phyloP scores from a whole-genome alignment of 2,888 invertebrate genomes.

The Hyalella azteca region DNA sequence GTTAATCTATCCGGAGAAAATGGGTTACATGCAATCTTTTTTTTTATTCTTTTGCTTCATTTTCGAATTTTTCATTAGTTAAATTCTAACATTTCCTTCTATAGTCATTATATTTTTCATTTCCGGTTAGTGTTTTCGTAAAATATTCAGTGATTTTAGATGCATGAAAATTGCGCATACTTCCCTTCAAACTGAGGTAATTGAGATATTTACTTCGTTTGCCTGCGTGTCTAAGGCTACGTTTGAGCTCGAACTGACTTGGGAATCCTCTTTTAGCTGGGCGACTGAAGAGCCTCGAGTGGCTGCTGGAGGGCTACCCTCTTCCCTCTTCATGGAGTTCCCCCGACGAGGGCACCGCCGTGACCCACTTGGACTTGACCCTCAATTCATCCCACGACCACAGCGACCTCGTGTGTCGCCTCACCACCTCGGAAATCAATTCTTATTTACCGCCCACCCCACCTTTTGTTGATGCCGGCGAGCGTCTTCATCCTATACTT shows the following conservation, averaged over 20 bases:
- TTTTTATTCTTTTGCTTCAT: no score
- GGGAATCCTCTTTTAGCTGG: conserved; percentile 6
- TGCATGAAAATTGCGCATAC: no score
- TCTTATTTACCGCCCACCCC: not conserved
- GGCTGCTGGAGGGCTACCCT: conserved; percentile 39
- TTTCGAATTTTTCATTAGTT: no score
- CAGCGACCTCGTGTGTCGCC: conserved; percentile 49
- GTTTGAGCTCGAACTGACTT: not conserved
- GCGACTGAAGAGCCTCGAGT: conserved; percentile 35
- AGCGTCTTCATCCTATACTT: not conserved
- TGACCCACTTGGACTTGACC: conserved; percentile 34
- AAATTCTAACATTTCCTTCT: no score
- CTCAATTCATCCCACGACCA: conserved; percentile 41
- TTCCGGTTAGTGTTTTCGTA: no score
- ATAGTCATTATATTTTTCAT: no score
- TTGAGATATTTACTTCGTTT: no score
- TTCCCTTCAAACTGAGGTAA: no score
- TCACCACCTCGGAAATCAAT: conserved; percentile 37
- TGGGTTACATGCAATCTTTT: no score
- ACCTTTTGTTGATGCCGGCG: not conserved
- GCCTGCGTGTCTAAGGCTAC: no score
- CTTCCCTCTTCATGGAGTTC: conserved; percentile 39
- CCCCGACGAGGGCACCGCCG: conserved; percentile 6
- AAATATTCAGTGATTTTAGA: no score
- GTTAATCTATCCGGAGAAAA: no score